Conservation (phyloP, 2,113 vertebrate species). For the Dunckerocampus dactyliophorus region DNA sequence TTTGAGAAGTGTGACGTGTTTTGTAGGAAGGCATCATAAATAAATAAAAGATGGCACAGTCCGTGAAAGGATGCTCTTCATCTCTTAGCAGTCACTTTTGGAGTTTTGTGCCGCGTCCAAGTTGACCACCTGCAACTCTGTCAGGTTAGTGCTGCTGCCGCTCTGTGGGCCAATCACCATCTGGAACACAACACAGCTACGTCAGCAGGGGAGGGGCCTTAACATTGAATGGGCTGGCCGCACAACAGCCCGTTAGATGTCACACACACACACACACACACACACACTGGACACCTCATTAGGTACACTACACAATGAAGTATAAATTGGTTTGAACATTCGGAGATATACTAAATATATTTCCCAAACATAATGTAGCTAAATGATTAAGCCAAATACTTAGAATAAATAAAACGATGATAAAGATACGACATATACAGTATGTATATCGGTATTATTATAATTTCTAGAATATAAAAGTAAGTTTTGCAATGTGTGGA, state of each 20-base stretch:
- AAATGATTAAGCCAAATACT: too few species aligned
- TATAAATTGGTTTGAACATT: not conserved
- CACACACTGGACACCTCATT: constrained; percentile 14
- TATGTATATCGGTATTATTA: too few species aligned
- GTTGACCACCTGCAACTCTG: constrained; percentile 95
- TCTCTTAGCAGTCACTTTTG: constrained; percentile 84
- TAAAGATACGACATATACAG: too few species aligned
- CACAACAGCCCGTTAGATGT: constrained; percentile 18
- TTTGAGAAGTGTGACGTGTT: constrained; percentile 57
- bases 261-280: constrained; percentile 12
- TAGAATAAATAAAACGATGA: too few species aligned
- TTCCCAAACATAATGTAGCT: too few species aligned
- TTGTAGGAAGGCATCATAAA: constrained; percentile 96
- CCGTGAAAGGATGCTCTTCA: constrained; percentile 5
- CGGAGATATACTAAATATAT: too few species aligned
- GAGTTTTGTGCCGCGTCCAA: constrained; percentile 84
- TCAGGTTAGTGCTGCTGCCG: constrained; percentile 90
- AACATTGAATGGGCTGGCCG: too few species aligned
- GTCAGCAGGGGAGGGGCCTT: constrained; percentile 12
- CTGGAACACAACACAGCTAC: constrained; percentile 64
- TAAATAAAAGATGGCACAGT: constrained; percentile 78
- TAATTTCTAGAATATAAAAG: too few species aligned
- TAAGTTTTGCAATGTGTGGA: too few species aligned
- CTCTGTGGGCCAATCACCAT: constrained; percentile 98
- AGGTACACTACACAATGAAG: not conserved